A percentile compares a stretch with the other conserved stretches of the same genome.
phyloP scores from a whole-genome alignment of 2,888 invertebrate species.

The Drosophila nigricruria region DNA sequence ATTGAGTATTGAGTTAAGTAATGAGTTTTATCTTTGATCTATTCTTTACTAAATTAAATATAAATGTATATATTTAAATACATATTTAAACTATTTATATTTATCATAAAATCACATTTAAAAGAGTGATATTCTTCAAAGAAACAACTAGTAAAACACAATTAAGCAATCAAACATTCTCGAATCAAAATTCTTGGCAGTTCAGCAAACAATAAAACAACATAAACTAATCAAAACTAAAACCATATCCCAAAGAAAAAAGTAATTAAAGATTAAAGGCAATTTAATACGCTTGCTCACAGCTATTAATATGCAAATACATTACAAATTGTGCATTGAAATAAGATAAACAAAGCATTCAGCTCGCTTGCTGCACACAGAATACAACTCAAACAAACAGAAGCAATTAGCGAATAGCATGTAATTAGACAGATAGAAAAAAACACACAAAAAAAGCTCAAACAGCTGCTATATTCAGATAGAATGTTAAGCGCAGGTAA shows the following conservation, averaged over 20 bases:
- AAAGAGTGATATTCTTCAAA: too few relatives aligned
- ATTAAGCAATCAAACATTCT: neutral
- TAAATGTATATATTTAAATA: too few relatives aligned
- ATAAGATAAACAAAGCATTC: slow-evolving; percentile 1
- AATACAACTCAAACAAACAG: slow-evolving; percentile 2
- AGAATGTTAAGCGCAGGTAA: neutral
- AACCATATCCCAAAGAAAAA: neutral
- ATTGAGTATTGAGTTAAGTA: too few relatives aligned
- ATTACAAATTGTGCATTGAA: neutral
- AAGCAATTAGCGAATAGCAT: slow-evolving; percentile 13
- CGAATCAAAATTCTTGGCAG: neutral
- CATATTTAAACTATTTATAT: too few relatives aligned
- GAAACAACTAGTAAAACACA: neutral
- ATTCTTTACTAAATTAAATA: too few relatives aligned
- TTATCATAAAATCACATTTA: too few relatives aligned
- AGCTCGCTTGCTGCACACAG: slow-evolving; percentile 1
- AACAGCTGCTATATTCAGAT: slow-evolving; percentile 2
- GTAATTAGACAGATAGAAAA: slow-evolving; percentile 1
- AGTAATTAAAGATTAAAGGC: neutral
- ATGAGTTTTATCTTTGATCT: too few relatives aligned
- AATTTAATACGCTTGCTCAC: neutral
- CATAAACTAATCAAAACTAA: neutral
- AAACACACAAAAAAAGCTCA: neutral
- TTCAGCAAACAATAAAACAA: neutral
- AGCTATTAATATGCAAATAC: slow-evolving; percentile 7